These are phyloP conservation scores for Oligia fasciuncula DNA, from an alignment of 2,888 invertebrate species.

Conservation along the genomic window DNA sequence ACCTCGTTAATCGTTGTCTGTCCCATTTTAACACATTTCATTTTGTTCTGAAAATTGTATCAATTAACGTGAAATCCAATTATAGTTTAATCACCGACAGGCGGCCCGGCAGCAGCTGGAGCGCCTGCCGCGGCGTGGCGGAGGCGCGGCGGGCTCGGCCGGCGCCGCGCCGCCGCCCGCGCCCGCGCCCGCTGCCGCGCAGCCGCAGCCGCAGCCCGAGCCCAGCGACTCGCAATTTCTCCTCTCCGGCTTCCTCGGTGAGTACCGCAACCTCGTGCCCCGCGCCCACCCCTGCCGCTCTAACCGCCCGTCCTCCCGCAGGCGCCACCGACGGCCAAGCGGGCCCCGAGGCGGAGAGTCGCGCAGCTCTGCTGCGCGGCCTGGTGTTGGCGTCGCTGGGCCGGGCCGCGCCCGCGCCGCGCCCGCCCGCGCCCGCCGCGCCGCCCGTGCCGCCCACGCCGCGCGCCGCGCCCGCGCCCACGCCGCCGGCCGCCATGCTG, in stretches of 20 bases:
- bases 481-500: conserved; percentile 74
- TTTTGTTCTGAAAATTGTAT: background rate
- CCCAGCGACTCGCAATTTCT: conserved; percentile 81
- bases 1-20: background rate
- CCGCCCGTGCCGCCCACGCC: conserved; percentile 63
- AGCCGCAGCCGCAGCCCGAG: conserved; percentile 82
- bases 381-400: conserved; percentile 87
- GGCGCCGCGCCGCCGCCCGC: conserved; percentile 85
- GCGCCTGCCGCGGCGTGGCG: conserved; percentile 95
- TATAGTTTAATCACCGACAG: conserved; percentile 80
- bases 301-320: conserved; percentile 43
- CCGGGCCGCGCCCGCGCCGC: conserved; percentile 74
- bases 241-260: conserved; percentile 83
- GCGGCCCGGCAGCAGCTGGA: conserved; percentile 97
- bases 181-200: conserved; percentile 76
- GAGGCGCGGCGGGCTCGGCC: conserved; percentile 88
- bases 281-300: background rate
- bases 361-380: conserved; percentile 85
- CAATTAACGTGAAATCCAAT: conserved; percentile 32
- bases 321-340: conserved; percentile 74
- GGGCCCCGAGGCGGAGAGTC: conserved; percentile 79
- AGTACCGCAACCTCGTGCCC: background rate
- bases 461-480: conserved; percentile 65
- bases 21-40: background rate
- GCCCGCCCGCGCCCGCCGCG: conserved; percentile 65